Percentiles rank a stretch among this genome's conserved stretches.
phyloP scores from a whole-genome alignment of 2,113 vertebrate genomes.

The Chascanopsetta lugubris region DNA sequence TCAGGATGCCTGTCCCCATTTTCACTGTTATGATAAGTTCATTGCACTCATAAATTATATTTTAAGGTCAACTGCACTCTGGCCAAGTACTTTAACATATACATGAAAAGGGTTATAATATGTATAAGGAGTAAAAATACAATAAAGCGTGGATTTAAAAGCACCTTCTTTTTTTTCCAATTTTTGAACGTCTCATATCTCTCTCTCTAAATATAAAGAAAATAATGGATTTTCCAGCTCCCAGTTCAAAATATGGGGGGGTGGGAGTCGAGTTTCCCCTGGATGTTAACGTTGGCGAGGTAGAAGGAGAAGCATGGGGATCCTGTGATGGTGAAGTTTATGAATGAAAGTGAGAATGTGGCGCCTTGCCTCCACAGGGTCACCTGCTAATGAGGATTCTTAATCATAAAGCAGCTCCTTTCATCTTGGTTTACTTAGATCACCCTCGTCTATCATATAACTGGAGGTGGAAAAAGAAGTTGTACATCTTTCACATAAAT shows the following conservation, averaged over 20 bases:
- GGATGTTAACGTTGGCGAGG: constrained; percentile 56
- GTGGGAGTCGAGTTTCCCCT: too few species aligned
- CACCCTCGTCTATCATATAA: constrained; percentile 3
- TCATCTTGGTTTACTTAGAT: constrained; percentile 28
- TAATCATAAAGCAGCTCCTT: constrained; percentile 18
- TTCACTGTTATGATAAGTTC: constrained; percentile 73
- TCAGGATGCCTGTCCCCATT: constrained; percentile 70
- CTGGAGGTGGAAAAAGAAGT: constrained; percentile 22
- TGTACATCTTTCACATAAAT: constrained; percentile 37
- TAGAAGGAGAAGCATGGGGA: constrained; percentile 52
- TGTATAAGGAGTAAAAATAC: constrained; percentile 12
- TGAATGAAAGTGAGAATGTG: constrained; percentile 29
- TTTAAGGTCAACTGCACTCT: constrained; percentile 45
- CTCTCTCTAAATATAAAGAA: constrained; percentile 11
- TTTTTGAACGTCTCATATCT: not conserved
- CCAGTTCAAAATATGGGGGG: constrained; percentile 37
- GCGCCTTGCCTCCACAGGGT: constrained; percentile 1
- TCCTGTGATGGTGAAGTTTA: constrained; percentile 28
- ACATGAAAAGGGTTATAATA: constrained; percentile 25
- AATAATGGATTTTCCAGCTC: constrained; percentile 45
- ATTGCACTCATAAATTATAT: constrained; percentile 68
- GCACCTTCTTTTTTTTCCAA: constrained; percentile 2
- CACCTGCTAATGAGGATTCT: constrained; percentile 37
- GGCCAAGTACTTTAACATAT: constrained; percentile 53
- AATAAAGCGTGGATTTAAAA: constrained; percentile 29